phyloP scores from a whole-genome alignment of 1,140 invertebrate species.

The Achroia grisella region DNA sequence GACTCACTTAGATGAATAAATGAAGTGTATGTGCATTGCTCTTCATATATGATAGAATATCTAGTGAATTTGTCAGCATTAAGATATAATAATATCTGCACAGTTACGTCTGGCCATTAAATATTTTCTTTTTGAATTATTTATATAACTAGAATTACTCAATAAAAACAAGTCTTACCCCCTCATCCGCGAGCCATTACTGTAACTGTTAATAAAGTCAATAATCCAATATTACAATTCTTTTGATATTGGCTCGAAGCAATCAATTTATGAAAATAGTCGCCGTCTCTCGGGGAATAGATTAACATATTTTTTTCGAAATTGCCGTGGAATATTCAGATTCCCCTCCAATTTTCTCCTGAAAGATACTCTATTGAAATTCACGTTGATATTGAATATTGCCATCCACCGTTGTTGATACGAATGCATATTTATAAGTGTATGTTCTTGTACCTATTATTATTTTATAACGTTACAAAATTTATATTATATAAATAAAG shows the following conservation, averaged over 20 bases:
- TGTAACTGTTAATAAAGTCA: constrained; percentile 23
- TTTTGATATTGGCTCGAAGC: constrained; percentile 50
- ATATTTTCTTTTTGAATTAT: no score
- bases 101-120: no score
- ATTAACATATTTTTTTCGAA: constrained; percentile 62
- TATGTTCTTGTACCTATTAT: constrained; percentile 23
- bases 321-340: constrained; percentile 62
- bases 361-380: constrained; percentile 56
- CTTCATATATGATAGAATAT: no score
- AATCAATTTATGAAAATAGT: constrained; percentile 60
- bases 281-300: constrained; percentile 39
- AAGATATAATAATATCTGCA: no score
- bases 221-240: constrained; percentile 41
- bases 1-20: no score
- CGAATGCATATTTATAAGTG: constrained; percentile 52
- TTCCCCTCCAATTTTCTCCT: constrained; percentile 54
- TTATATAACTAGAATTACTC: no score
- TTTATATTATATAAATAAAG: no score
- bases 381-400: constrained; percentile 64
- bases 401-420: constrained; percentile 29
- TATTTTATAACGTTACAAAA: no score
- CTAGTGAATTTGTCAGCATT: no score
- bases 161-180: no score
- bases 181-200: constrained; percentile 1
- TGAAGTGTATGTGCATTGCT: no score